phyloP scores from a whole-genome alignment of 2,888 invertebrate genomes.

The Tipula confusa region DNA sequence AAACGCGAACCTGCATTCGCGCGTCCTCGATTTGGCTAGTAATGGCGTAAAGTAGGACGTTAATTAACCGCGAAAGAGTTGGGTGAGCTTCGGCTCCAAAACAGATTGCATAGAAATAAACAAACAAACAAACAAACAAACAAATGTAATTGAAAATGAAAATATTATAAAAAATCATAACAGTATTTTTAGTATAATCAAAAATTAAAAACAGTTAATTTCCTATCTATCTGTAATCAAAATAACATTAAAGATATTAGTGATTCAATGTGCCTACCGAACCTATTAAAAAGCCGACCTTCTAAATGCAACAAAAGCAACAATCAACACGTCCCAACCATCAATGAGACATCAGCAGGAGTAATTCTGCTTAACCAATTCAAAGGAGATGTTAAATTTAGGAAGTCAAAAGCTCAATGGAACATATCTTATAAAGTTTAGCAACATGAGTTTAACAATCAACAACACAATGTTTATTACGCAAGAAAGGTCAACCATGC shows the following conservation, averaged over 20 bases:
- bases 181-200: neutral
- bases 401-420: neutral
- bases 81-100: no score
- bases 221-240: conserved; percentile 12
- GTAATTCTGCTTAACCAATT: neutral
- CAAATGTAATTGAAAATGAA: neutral
- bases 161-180: neutral
- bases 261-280: neutral
- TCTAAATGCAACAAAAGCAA: neutral
- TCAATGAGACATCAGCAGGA: neutral
- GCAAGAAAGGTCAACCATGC: neutral
- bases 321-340: neutral
- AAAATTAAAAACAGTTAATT: neutral
- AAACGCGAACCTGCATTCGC: no score
- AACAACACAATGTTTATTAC: neutral
- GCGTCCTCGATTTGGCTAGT: no score
- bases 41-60: no score
- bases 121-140: no score
- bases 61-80: no score
- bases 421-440: conserved; percentile 4
- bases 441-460: neutral
- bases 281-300: neutral
- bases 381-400: neutral
- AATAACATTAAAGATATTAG: conserved; percentile 20
- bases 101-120: no score